phyloP scores from a whole-genome alignment of 2,113 vertebrate genomes.

The Crocuta crocuta region DNA sequence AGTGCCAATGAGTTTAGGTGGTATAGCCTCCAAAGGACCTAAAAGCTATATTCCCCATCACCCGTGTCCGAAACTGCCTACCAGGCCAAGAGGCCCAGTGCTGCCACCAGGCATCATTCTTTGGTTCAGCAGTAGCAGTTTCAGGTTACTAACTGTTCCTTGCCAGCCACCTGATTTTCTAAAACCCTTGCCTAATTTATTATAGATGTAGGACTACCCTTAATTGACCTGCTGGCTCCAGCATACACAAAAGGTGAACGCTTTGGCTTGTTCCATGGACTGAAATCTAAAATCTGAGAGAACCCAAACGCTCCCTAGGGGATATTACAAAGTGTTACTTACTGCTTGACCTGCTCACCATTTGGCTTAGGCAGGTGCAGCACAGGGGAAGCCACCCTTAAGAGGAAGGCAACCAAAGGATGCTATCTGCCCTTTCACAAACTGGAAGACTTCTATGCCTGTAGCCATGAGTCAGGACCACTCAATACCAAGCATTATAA shows the following conservation, averaged over 20 bases:
- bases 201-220: neutral
- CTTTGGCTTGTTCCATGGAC: neutral
- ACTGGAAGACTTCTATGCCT: neutral
- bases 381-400: neutral
- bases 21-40: neutral
- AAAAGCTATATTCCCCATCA: neutral
- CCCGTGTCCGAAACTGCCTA: neutral
- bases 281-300: neutral
- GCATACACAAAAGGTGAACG: neutral
- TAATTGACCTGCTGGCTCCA: neutral
- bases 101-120: neutral
- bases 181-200: neutral
- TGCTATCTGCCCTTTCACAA: neutral
- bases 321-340: neutral
- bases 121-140: neutral
- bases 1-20: neutral
- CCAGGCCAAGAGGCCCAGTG: neutral
- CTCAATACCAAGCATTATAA: neutral
- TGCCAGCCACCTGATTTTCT: neutral
- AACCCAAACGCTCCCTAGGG: neutral
- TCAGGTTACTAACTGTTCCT: neutral
- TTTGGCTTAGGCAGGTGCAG: neutral
- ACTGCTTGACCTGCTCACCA: neutral
- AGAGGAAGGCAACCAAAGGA: neutral
- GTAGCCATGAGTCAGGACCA: neutral